Conservation (phyloP, 2,888 invertebrate genomes). For the Melanophora roralis region DNA sequence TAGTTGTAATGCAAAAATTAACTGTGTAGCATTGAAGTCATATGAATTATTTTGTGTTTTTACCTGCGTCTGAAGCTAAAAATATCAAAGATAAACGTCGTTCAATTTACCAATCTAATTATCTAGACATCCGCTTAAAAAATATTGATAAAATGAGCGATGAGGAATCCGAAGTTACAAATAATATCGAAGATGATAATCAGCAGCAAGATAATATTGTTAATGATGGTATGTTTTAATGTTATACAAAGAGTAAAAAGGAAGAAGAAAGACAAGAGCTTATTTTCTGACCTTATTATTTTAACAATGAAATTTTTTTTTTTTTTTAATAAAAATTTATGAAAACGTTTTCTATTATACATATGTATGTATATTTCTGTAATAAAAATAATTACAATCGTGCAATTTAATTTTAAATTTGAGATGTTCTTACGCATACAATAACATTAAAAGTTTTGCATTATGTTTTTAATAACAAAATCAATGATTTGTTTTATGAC, state of each 20-base stretch:
- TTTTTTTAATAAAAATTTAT: too few species aligned
- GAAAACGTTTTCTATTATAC: neutral
- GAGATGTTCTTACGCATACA: too few species aligned
- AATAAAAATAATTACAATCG: too few species aligned
- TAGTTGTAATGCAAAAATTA: neutral
- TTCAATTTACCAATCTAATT: constrained; percentile 70
- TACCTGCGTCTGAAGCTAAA: constrained; percentile 69
- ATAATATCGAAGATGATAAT: constrained; percentile 7
- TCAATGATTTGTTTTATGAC: too few species aligned
- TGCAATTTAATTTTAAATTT: too few species aligned
- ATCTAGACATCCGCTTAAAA: constrained; percentile 69
- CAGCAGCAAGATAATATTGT: neutral
- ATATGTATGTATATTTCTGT: neutral
- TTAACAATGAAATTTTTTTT: too few species aligned
- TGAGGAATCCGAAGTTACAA: constrained; percentile 29
- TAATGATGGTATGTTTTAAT: constrained; percentile 36
- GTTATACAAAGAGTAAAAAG: neutral
- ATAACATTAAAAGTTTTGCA: too few species aligned
- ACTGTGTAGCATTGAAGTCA: neutral
- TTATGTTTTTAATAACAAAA: too few species aligned
- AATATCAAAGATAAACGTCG: constrained; percentile 62
- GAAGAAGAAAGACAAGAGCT: too few species aligned
- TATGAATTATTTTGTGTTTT: constrained; percentile 72
- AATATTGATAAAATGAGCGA: constrained; percentile 31
- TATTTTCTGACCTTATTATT: too few species aligned